Evolutionary conservation across 2,797 vertebrate genomes (phyloP), one percentile per base, ranked within the genome.

Genomic region (Salarias fasciatus): DNA sequence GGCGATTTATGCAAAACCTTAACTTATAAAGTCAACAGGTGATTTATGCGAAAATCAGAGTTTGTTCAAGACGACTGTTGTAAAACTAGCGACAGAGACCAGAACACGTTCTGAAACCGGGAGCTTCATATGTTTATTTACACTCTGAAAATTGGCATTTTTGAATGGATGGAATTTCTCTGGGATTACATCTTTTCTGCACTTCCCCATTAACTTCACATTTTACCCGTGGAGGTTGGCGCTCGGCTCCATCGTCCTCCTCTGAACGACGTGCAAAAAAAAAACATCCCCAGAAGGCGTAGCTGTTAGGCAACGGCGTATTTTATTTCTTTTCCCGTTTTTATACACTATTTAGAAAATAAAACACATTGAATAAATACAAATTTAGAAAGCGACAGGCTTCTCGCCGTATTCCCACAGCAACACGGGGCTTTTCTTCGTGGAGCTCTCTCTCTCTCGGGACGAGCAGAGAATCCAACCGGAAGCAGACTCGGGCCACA

Each of bases 281-380:
- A 48, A 55, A 46, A 48, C 0, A 4, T 15, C 33, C 37, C 33
- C 18, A 44, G 49, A 57, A 58, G 18, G 7, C 43, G 0, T 55
- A 36, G 30, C 28, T 72, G 61, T 81, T 78, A 75, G 42, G 79
- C 80, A 90, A 86, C 82, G 80, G 77, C 83, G 75, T 83, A 66
- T 79, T 90, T 88, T 86, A 90, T 88, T 88, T 72, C 5, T 76
- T 80, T 80, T 79, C 63, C 71, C 80, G 65, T 84, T 24, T 88
- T 88, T 91, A 75, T 88, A 87, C 86, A 91, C 85, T 79, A 82
- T 89, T 89, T 90, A 91, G 77, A 92, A 93, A 93, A 92, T 86
- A 87, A 92, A 90, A 90, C 87, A 93, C 92, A 92, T 71, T 86
- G 84, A 92, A 93, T 91, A 92, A 93, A 92, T 91, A 92, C 82